Conservation (phyloP, 2,113 vertebrate species). For the Pterophyllum scalare region DNA sequence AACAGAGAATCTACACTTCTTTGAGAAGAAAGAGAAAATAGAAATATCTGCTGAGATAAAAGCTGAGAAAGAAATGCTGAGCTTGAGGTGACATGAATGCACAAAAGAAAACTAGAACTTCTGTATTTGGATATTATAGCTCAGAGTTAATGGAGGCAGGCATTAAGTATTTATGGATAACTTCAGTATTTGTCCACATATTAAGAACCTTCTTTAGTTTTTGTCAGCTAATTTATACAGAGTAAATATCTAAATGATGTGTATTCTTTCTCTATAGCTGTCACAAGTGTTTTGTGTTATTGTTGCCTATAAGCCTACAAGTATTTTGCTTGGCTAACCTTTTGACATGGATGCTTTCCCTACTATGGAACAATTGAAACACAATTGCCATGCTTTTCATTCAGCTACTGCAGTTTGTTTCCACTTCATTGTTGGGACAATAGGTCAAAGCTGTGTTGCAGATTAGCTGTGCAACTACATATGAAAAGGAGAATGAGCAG, state of each 20-base stretch:
- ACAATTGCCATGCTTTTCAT: slow-evolving; percentile 57
- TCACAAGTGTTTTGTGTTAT: neutral
- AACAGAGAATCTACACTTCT: neutral
- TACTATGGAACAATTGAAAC: slow-evolving; percentile 40
- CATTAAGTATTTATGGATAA: neutral
- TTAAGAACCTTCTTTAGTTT: neutral
- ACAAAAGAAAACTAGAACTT: too few relatives aligned
- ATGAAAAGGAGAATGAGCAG: slow-evolving; percentile 38
- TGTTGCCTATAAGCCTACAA: neutral
- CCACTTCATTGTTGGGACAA: slow-evolving; percentile 59
- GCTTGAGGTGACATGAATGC: neutral
- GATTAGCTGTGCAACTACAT: slow-evolving; percentile 72
- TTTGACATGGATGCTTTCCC: slow-evolving; percentile 31
- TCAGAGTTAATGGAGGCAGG: neutral
- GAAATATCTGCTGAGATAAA: slow-evolving; percentile 15
- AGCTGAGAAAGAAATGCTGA: slow-evolving; percentile 2
- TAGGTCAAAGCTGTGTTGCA: slow-evolving; percentile 61
- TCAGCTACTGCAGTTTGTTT: slow-evolving; percentile 53
- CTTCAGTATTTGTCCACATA: neutral
- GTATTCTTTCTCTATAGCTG: neutral
- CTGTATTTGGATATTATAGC: neutral
- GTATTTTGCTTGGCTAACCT: slow-evolving; percentile 32
- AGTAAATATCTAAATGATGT: neutral
- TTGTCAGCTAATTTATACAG: neutral
- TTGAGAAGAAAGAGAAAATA: neutral